Evolutionary conservation across 2,113 vertebrate genomes (phyloP).

Genomic region (Scatophagus argus): DNA sequence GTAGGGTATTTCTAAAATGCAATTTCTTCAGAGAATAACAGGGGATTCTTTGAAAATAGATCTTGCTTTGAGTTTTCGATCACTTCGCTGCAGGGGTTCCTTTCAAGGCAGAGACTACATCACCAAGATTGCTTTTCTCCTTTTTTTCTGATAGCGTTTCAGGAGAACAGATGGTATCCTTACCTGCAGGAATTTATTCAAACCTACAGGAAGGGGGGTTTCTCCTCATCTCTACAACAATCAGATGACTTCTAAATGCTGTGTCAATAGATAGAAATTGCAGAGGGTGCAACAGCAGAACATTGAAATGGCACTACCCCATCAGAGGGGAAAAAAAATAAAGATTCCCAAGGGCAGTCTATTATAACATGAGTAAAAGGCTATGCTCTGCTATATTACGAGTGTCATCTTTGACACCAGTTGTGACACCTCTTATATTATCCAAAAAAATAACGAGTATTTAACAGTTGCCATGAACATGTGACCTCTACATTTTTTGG

Average conservation of each 20-base stretch:
- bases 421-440: neutral
- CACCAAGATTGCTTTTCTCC: conserved; percentile 24
- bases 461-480: neutral
- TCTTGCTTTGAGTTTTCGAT: conserved; percentile 3
- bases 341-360: neutral
- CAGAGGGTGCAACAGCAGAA: neutral
- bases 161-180: neutral
- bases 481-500: neutral
- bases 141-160: conserved; percentile 29
- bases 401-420: neutral
- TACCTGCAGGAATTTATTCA: conserved; percentile 24
- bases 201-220: neutral
- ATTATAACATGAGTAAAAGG: neutral
- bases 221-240: neutral
- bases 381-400: neutral
- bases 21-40: conserved; percentile 8
- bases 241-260: neutral
- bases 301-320: neutral
- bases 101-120: conserved; percentile 28
- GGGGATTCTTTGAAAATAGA: conserved; percentile 19
- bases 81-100: conserved; percentile 13
- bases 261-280: neutral
- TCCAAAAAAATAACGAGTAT: neutral
- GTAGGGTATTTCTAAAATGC: neutral
- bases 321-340: neutral